A percentile compares a stretch with the other conserved stretches of the same genome.
These are phyloP conservation scores for Acanthurus lineatus DNA, from an alignment of 2,797 vertebrate genomes.

Conservation along the genomic window DNA sequence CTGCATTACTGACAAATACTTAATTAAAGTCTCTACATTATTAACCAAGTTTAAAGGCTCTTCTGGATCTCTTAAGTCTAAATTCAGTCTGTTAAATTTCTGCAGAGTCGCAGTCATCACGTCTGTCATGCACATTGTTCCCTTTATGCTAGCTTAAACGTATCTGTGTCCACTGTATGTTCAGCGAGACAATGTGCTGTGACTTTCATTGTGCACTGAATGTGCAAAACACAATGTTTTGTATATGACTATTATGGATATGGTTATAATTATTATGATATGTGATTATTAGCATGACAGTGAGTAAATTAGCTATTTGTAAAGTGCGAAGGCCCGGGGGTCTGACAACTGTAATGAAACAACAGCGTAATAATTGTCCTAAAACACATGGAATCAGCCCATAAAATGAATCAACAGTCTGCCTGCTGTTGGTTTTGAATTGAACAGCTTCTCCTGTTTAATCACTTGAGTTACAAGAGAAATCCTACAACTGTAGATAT, in stretches of 20 bases:
- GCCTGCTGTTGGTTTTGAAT: conserved; percentile 42
- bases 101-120: conserved; percentile 15
- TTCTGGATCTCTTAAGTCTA: conserved; percentile 8
- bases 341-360: conserved; percentile 46
- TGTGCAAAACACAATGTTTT: too few relatives aligned
- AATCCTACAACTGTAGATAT: conserved; percentile 31
- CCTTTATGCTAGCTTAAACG: not conserved
- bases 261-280: too few relatives aligned
- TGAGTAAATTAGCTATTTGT: conserved; percentile 40
- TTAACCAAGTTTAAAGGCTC: not conserved
- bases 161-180: conserved; percentile 3
- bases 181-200: conserved; percentile 3
- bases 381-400: conserved; percentile 39
- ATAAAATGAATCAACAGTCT: conserved; percentile 41
- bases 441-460: conserved; percentile 21
- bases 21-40: not conserved
- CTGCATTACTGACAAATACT: not conserved
- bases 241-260: too few relatives aligned
- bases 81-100: not conserved
- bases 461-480: conserved; percentile 26
- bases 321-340: not conserved
- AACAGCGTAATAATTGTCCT: conserved; percentile 30
- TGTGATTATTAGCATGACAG: conserved; percentile 38
- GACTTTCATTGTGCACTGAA: conserved; percentile 6
- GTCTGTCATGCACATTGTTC: conserved; percentile 4